Percentiles rank a stretch among this genome's conserved stretches.
phyloP scores from a whole-genome alignment of 2,797 vertebrate genomes.

The Hoplostethus mediterraneus region DNA sequence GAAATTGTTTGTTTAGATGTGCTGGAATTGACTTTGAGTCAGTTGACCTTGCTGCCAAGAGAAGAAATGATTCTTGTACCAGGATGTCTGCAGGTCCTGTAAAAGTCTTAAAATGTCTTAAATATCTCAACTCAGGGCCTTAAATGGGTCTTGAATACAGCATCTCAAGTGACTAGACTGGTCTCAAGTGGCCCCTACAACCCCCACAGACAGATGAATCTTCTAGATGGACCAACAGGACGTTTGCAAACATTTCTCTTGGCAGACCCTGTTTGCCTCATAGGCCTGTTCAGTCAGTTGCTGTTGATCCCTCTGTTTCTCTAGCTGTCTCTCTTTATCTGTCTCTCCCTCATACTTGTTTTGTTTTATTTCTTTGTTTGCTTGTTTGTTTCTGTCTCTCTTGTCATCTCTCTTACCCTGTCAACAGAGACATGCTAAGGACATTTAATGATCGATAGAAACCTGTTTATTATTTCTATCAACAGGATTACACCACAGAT shows the following conservation, averaged over 20 bases:
- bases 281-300: neutral
- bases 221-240: neutral
- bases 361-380: neutral
- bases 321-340: neutral
- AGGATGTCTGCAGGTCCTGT: too few species aligned
- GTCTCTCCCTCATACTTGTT: neutral
- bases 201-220: too few species aligned
- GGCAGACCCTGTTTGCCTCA: too few species aligned
- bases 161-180: too few species aligned
- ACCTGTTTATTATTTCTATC: slow-evolving; percentile 17
- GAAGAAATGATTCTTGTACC: neutral
- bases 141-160: too few species aligned
- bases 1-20: neutral
- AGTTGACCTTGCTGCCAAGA: neutral
- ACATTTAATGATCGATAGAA: slow-evolving; percentile 29
- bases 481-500: slow-evolving; percentile 35
- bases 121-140: too few species aligned
- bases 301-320: neutral
- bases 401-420: neutral
- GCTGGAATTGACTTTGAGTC: neutral
- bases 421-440: slow-evolving; percentile 10
- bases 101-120: neutral
- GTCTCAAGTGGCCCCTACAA: too few species aligned
- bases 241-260: neutral
- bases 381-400: neutral